phyloP scores from a whole-genome alignment of 1,140 invertebrate species.

The Microplitis demolitor region DNA sequence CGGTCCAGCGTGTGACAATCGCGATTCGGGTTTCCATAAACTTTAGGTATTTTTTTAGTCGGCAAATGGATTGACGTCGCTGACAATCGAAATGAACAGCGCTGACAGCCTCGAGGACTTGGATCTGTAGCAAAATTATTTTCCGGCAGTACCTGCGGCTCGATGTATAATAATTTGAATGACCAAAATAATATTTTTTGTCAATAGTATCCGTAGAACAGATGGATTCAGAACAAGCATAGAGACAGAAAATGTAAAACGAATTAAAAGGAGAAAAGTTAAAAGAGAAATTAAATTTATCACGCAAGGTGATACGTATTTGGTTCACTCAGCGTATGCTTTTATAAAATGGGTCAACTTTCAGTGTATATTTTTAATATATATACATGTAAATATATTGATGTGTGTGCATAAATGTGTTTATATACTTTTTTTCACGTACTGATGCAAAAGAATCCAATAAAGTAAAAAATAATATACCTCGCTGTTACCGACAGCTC shows the following conservation, averaged over 20 bases:
- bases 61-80: not conserved
- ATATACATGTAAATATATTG: too few relatives aligned
- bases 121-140: slow-evolving; percentile 22
- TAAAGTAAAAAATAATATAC: not conserved
- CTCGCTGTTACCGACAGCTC: not conserved
- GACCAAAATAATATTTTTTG: not conserved
- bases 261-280: too few relatives aligned
- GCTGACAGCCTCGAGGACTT: slow-evolving; percentile 3
- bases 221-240: not conserved
- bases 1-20: too few relatives aligned
- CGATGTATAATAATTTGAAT: not conserved
- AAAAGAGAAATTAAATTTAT: too few relatives aligned
- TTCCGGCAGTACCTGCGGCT: slow-evolving; percentile 22
- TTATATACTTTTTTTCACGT: not conserved
- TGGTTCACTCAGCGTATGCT: too few relatives aligned
- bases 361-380: too few relatives aligned
- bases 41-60: not conserved
- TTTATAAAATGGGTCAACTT: too few relatives aligned
- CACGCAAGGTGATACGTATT: too few relatives aligned
- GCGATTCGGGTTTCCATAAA: not conserved
- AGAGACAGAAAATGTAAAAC: too few relatives aligned
- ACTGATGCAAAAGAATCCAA: not conserved
- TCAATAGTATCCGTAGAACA: not conserved
- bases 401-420: not conserved
- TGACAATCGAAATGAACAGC: slow-evolving; percentile 10